These are phyloP conservation scores for Carassius gibelio DNA, from an alignment of 2,113 vertebrate species.

Conservation along the genomic window DNA sequence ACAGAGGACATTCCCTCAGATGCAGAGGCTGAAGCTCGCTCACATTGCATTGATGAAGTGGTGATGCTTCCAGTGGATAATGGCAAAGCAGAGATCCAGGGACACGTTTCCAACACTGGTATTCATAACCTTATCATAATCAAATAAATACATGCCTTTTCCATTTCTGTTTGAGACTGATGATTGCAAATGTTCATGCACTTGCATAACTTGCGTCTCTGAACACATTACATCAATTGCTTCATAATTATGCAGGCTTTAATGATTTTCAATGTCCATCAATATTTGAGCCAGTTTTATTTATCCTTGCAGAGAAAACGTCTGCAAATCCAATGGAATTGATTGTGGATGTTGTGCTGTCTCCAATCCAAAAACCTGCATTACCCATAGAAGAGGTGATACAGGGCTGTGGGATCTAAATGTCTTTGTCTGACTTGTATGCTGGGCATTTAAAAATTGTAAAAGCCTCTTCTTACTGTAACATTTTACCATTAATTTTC, in stretches of 20 bases:
- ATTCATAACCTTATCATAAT: slow-evolving; percentile 26
- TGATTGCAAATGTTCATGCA: background rate
- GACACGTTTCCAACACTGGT: slow-evolving; percentile 67
- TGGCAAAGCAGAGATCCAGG: slow-evolving; percentile 62
- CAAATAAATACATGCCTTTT: slow-evolving; percentile 3
- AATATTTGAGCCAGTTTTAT: background rate
- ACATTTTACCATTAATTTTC: background rate
- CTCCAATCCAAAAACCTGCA: slow-evolving; percentile 58
- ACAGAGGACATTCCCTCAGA: slow-evolving; percentile 89
- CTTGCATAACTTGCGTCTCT: background rate
- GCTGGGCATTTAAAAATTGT: too few relatives aligned
- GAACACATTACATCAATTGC: background rate
- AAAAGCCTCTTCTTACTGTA: background rate
- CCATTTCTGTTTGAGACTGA: background rate
- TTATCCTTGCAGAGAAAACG: slow-evolving; percentile 61
- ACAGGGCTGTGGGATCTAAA: background rate
- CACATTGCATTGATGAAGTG: slow-evolving; percentile 56
- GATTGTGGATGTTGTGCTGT: slow-evolving; percentile 63
- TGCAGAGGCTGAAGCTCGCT: slow-evolving; percentile 82
- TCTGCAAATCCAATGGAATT: slow-evolving; percentile 54
- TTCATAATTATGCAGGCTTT: background rate
- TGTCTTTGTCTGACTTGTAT: background rate
- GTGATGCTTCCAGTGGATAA: slow-evolving; percentile 68
- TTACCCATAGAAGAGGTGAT: slow-evolving; percentile 38
- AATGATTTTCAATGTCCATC: background rate